Conservation (phyloP, 2,888 invertebrate genomes). For the Callyntrura sp. region DNA sequence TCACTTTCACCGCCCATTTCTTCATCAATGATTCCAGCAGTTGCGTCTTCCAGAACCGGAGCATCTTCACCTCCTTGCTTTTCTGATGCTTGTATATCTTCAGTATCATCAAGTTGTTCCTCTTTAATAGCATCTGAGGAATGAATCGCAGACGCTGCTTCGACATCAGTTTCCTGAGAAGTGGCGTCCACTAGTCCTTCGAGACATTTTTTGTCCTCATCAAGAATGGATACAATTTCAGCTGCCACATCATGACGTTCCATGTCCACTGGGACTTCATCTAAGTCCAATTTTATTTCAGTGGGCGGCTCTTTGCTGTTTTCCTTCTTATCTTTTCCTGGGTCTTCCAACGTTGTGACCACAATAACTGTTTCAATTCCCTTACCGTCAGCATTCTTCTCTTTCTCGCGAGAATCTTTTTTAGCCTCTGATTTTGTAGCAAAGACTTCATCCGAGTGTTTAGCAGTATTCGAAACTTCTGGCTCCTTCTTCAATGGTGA, state of each 20-base stretch:
- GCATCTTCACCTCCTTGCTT: constrained; percentile 4
- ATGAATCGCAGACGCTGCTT: not conserved
- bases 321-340: not conserved
- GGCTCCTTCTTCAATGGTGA: constrained; percentile 46
- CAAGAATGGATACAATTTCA: constrained; percentile 30
- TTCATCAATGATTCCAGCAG: not conserved
- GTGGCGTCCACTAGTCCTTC: not conserved
- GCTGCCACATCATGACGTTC: not conserved
- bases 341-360: not conserved
- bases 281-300: constrained; percentile 26
- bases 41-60: constrained; percentile 50
- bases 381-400: constrained; percentile 3
- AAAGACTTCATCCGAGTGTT: constrained; percentile 5
- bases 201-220: not conserved
- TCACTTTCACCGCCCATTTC: constrained; percentile 60
- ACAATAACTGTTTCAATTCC: not conserved
- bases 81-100: not conserved
- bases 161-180: constrained; percentile 6
- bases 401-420: not conserved
- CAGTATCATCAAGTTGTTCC: not conserved
- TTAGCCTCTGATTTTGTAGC: constrained; percentile 15
- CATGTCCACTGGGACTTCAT: not conserved
- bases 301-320: not conserved
- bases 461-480: not conserved
- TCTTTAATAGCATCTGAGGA: not conserved